Conservation (phyloP, 1,140 invertebrate genomes). For the Drosophila auraria region DNA sequence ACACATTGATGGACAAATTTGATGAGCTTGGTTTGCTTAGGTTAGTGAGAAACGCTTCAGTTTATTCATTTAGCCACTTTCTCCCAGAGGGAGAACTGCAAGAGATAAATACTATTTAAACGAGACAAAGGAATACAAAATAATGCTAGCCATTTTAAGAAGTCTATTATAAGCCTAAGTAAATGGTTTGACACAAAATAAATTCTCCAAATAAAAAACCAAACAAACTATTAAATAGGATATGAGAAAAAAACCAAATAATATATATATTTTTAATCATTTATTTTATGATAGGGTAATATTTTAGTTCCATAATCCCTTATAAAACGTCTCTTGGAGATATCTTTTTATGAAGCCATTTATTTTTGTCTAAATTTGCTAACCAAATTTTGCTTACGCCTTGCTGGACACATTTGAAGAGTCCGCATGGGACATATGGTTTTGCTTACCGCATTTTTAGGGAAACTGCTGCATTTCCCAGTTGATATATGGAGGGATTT, state of each 20-base stretch:
- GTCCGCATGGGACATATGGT: conserved; percentile 15
- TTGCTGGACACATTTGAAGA: conserved; percentile 23
- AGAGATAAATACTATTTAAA: neutral
- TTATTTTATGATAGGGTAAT: too few relatives aligned
- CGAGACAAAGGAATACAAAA: neutral
- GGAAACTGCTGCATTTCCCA: neutral
- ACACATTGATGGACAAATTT: conserved; percentile 43
- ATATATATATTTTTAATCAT: too few relatives aligned
- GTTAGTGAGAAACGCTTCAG: conserved; percentile 12
- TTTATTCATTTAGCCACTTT: conserved; percentile 13
- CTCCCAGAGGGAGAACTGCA: neutral
- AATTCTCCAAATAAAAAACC: too few relatives aligned
- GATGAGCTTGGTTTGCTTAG: conserved; percentile 14
- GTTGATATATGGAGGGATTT: conserved; percentile 29
- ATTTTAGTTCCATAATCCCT: neutral
- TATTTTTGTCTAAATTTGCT: neutral
- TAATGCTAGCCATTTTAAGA: too few relatives aligned
- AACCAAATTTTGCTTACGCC: conserved; percentile 6
- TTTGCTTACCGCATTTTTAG: conserved; percentile 10
- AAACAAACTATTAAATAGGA: too few relatives aligned
- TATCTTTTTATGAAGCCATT: neutral
- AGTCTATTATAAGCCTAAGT: too few relatives aligned
- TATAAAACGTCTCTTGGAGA: neutral
- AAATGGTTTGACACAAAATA: neutral
- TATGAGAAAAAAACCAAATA: too few relatives aligned